phyloP scores from a whole-genome alignment of 2,113 vertebrate species.

The Nibea coibor region DNA sequence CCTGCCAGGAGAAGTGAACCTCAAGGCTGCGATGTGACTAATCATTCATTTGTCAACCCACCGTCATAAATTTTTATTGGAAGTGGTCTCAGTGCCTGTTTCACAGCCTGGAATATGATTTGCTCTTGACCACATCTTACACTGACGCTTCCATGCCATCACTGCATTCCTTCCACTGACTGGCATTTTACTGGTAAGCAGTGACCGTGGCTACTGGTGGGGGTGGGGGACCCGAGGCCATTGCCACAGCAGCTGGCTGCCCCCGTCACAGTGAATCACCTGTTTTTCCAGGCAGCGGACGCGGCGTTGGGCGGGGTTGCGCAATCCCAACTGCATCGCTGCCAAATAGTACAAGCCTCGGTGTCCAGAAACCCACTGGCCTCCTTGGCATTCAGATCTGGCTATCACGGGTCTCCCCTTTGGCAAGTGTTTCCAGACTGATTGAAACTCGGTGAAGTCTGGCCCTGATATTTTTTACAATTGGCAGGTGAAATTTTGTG shows the following conservation, averaged over 20 bases:
- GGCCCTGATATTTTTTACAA: background rate
- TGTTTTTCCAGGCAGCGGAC: constrained; percentile 42
- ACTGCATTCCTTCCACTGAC: constrained; percentile 40
- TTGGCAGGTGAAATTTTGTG: background rate
- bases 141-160: constrained; percentile 10
- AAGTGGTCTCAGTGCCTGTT: background rate
- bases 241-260: constrained; percentile 36
- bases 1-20: background rate
- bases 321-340: constrained; percentile 20
- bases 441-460: background rate
- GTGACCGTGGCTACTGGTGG: constrained; percentile 13
- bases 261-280: constrained; percentile 43
- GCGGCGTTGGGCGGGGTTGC: background rate
- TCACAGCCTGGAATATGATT: constrained; percentile 28
- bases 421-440: background rate
- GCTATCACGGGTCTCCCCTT: background rate
- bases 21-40: background rate
- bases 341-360: constrained; percentile 37
- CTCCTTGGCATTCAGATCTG: constrained; percentile 26
- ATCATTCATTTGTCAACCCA: background rate
- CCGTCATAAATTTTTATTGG: background rate
- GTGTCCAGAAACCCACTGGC: constrained; percentile 18
- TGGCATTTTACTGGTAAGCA: constrained; percentile 50
- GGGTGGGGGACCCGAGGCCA: constrained; percentile 4
- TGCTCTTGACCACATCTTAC: constrained; percentile 26